Evolutionary conservation across 2,797 vertebrate genomes (phyloP).

Genomic region (Atherinosoma microstoma): DNA sequence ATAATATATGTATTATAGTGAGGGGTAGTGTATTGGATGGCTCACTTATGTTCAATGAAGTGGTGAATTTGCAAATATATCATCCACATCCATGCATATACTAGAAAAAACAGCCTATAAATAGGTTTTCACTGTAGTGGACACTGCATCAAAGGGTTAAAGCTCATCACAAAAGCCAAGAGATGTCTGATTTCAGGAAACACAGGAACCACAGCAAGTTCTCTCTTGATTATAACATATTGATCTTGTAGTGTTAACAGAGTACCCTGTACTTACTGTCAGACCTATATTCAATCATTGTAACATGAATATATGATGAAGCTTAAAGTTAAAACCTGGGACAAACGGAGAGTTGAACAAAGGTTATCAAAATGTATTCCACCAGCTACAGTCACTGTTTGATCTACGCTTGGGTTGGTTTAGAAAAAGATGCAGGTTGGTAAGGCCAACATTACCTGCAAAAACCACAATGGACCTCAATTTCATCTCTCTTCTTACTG

Average conservation of each 20-base stretch:
- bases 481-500: background rate
- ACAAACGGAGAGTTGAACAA: background rate
- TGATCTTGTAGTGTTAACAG: background rate
- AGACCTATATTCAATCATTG: background rate
- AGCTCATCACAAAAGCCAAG: too few species aligned
- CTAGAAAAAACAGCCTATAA: too few species aligned
- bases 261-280: background rate
- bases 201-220: too few species aligned
- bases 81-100: too few species aligned
- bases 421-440: background rate
- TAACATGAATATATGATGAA: background rate
- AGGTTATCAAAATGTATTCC: background rate
- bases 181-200: too few species aligned
- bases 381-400: background rate
- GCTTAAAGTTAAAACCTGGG: background rate
- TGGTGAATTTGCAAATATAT: too few species aligned
- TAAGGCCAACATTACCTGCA: background rate
- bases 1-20: too few species aligned
- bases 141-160: too few species aligned
- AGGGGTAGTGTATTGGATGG: too few species aligned
- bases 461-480: background rate
- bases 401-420: background rate
- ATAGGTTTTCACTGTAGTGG: too few species aligned
- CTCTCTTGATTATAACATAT: too few species aligned
- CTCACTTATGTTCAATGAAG: too few species aligned